These are phyloP conservation scores for Dicerorhinus sumatrensis DNA, from an alignment of 2,113 vertebrate genomes.

Conservation along the genomic window DNA sequence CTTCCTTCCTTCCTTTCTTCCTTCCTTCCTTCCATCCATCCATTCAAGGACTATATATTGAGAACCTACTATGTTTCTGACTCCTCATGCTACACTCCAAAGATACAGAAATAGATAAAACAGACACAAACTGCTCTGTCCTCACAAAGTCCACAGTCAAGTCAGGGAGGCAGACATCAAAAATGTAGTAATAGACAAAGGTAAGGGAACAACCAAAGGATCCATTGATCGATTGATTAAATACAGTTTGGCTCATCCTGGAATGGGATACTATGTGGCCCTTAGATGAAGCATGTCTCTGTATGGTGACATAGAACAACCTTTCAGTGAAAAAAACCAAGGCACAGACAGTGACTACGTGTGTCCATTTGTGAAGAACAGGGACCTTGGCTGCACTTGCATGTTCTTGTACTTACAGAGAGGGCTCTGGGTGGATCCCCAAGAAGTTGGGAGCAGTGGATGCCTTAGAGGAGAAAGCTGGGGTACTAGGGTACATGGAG, in stretches of 20 bases:
- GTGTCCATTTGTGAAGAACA: not conserved
- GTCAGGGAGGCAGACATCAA: not conserved
- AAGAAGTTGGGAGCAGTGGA: not conserved
- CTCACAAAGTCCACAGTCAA: not conserved
- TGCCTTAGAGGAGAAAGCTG: not conserved
- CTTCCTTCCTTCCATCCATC: not conserved
- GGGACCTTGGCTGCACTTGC: not conserved
- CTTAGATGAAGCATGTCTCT: not conserved
- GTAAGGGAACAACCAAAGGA: not conserved
- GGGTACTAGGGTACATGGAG: not conserved
- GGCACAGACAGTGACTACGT: accelerated
- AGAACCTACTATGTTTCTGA: not conserved
- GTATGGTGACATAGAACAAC: not conserved
- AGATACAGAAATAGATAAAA: not conserved
- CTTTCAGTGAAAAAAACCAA: not conserved
- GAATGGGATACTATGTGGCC: accelerated
- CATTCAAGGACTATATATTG: no score
- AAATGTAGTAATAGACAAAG: not conserved
- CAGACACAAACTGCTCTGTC: accelerated
- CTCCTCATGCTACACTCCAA: accelerated
- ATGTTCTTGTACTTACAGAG: not conserved
- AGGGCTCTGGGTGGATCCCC: not conserved
- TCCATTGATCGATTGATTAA: not conserved
- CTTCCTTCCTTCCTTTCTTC: not conserved
- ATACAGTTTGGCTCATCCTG: not conserved